Percentiles rank a stretch among this genome's conserved stretches.
These are phyloP conservation scores for Periophthalmus magnuspinnatus DNA, from an alignment of 2,797 vertebrate genomes.

Conservation along the genomic window DNA sequence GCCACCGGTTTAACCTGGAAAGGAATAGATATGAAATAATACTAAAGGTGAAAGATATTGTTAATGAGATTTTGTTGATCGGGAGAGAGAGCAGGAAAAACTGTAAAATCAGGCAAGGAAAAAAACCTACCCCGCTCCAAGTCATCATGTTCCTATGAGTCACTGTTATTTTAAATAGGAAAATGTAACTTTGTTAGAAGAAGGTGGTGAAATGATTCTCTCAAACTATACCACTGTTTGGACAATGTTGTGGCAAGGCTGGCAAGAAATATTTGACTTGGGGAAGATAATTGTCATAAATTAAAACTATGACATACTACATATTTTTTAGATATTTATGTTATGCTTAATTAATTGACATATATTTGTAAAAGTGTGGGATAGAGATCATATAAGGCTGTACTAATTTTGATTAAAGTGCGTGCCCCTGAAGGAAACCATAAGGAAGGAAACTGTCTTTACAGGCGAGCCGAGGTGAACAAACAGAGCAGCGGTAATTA, in stretches of 20 bases:
- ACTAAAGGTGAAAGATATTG: neutral
- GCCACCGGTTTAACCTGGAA: conserved; percentile 7
- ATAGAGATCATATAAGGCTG: neutral
- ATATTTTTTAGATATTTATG: neutral
- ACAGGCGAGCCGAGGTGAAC: conserved; percentile 66
- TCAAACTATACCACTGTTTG: neutral
- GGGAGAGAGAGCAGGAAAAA: neutral
- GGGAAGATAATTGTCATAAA: neutral
- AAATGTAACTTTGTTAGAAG: conserved; percentile 24
- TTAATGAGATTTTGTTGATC: conserved; percentile 9
- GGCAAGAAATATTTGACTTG: neutral
- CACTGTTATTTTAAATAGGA: conserved; percentile 31
- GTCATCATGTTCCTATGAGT: conserved; percentile 33
- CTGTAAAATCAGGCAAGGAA: neutral
- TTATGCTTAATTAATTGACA: neutral
- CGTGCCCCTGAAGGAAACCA: conserved; percentile 42
- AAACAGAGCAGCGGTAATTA: conserved; percentile 63
- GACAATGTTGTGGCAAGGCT: conserved; percentile 5
- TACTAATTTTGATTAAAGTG: conserved; percentile 16
- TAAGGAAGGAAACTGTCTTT: conserved; percentile 65
- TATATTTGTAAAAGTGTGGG: neutral
- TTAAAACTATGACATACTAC: neutral
- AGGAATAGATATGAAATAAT: neutral
- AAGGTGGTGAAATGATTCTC: conserved; percentile 10
- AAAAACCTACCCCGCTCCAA: conserved; percentile 6